Evolutionary conservation across 2,888 invertebrate genomes (phyloP).

Genomic region (Nomada ruficornis): DNA sequence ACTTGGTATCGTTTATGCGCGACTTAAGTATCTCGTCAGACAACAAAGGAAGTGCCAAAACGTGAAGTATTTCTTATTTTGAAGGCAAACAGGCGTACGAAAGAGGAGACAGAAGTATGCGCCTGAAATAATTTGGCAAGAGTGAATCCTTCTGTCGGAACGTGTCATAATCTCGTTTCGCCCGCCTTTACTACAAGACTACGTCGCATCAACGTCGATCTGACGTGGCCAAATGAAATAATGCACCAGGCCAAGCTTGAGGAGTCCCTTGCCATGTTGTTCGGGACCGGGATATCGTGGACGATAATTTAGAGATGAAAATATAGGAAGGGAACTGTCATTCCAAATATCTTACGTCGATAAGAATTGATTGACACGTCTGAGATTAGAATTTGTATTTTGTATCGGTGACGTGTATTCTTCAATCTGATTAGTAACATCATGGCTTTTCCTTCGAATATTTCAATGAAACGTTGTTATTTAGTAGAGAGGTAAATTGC

Average conservation of each 20-base stretch:
- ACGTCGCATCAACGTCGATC: slow-evolving; percentile 31
- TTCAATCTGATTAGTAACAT: not conserved
- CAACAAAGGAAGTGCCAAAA: not conserved
- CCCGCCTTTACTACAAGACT: slow-evolving; percentile 25
- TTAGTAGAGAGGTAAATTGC: no score
- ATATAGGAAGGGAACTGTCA: not conserved
- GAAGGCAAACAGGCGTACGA: not conserved
- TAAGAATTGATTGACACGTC: not conserved
- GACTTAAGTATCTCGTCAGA: not conserved
- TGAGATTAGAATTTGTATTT: not conserved
- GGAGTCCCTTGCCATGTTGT: not conserved
- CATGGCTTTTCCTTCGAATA: not conserved
- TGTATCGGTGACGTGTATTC: not conserved
- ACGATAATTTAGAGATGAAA: not conserved
- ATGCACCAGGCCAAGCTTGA: slow-evolving; percentile 20
- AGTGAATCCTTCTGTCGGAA: slow-evolving; percentile 24
- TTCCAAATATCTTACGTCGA: not conserved
- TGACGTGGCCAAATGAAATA: slow-evolving; percentile 36
- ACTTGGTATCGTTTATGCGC: not conserved
- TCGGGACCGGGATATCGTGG: not conserved
- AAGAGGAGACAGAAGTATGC: not conserved
- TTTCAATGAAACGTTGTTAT: no score
- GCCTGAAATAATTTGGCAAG: slow-evolving; percentile 40
- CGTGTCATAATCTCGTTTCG: slow-evolving; percentile 37
- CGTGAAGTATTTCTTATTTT: not conserved